A percentile compares a stretch with the other conserved stretches of the same genome.
Evolutionary conservation across 2,888 invertebrate genomes (phyloP).

Genomic region (Diplazon laetatorius): DNA sequence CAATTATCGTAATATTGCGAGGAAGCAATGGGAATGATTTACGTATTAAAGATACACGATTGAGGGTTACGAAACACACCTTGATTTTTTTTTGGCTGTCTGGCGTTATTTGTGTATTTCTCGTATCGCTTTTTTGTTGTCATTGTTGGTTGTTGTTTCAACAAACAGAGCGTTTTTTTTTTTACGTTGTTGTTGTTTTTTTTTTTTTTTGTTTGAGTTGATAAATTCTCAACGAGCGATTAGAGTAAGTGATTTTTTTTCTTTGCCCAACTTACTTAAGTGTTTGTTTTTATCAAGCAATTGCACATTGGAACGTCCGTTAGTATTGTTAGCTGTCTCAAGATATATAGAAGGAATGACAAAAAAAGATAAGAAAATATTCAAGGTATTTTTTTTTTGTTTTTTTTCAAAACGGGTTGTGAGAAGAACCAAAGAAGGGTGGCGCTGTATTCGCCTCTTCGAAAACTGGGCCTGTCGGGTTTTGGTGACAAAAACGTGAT

Average conservation of each 20-base stretch:
- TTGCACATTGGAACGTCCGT: constrained; percentile 67
- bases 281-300: constrained; percentile 61
- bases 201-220: neutral
- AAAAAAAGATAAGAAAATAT: constrained; percentile 53
- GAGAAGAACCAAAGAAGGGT: constrained; percentile 30
- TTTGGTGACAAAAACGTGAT: constrained; percentile 29
- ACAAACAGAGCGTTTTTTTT: constrained; percentile 26
- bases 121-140: constrained; percentile 27
- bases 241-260: constrained; percentile 80
- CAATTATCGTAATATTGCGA: constrained; percentile 19
- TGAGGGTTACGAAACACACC: constrained; percentile 24
- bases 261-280: constrained; percentile 34
- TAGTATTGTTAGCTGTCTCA: constrained; percentile 74
- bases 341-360: constrained; percentile 42
- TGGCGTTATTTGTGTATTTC: constrained; percentile 13
- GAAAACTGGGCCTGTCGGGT: constrained; percentile 27
- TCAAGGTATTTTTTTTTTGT: constrained; percentile 26
- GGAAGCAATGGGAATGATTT: constrained; percentile 9
- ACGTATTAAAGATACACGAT: constrained; percentile 12
- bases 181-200: too few relatives aligned
- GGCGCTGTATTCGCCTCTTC: constrained; percentile 23
- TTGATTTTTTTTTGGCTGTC: constrained; percentile 1
- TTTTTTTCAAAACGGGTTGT: constrained; percentile 8
- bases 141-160: too few relatives aligned
- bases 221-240: constrained; percentile 67